These are phyloP conservation scores for Bembecia ichneumoniformis DNA, from an alignment of 2,888 invertebrate species.

Conservation along the genomic window DNA sequence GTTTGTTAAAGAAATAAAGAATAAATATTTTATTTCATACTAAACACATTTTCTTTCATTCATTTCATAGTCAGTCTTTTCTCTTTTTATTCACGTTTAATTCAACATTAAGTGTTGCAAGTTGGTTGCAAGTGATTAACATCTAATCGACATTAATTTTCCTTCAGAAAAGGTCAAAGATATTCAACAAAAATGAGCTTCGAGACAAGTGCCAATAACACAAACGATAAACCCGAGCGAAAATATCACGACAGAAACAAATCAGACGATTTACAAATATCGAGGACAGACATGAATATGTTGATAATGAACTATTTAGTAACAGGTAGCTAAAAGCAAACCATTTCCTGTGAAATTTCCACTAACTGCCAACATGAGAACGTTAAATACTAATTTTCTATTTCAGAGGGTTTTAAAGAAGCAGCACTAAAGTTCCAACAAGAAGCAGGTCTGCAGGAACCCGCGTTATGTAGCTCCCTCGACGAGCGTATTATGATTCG, in stretches of 20 bases:
- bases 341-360: too few species aligned
- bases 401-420: slow-evolving; percentile 92
- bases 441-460: slow-evolving; percentile 84
- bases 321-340: slow-evolving; percentile 76
- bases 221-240: slow-evolving; percentile 51
- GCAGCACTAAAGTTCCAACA: slow-evolving; percentile 97
- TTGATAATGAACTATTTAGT: slow-evolving; percentile 99
- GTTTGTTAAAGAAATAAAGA: too few species aligned
- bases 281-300: slow-evolving; percentile 94
- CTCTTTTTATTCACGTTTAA: too few species aligned
- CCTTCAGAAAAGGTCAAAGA: slow-evolving; percentile 1
- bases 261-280: slow-evolving; percentile 84
- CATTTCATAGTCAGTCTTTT: too few species aligned
- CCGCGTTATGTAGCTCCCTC: slow-evolving; percentile 78
- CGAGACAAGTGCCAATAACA: slow-evolving; percentile 40
- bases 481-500: slow-evolving; percentile 94
- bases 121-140: too few species aligned
- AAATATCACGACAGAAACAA: slow-evolving; percentile 80
- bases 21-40: too few species aligned
- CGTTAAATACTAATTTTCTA: too few species aligned
- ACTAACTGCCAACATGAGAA: too few species aligned
- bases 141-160: neutral
- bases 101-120: too few species aligned
- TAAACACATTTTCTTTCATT: too few species aligned
- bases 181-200: slow-evolving; percentile 45